phyloP scores from a whole-genome alignment of 2,888 invertebrate species.

The Rhopalosiphum nymphaeae region DNA sequence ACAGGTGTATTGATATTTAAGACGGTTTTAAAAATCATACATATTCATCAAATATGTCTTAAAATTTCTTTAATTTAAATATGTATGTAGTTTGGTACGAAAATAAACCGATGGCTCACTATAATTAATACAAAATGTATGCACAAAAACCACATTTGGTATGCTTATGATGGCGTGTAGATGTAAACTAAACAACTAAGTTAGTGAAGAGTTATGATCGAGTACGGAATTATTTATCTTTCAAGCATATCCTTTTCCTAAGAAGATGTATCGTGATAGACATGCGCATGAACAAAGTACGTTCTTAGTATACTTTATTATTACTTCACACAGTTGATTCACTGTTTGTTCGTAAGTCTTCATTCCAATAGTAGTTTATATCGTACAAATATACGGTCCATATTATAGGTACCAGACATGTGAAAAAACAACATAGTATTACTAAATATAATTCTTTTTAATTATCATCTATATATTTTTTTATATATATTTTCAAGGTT shows the following conservation, averaged over 20 bases:
- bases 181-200: conserved; percentile 7
- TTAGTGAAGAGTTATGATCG: neutral
- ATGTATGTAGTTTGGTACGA: neutral
- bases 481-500: neutral
- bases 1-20: no score
- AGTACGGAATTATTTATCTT: neutral
- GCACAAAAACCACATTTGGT: neutral
- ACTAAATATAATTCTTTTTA: neutral
- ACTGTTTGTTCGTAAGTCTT: neutral
- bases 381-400: neutral
- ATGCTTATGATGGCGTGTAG: neutral
- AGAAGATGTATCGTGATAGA: neutral
- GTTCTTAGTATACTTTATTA: neutral
- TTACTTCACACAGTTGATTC: neutral
- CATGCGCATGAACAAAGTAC: neutral
- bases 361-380: neutral
- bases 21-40: no score
- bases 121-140: neutral
- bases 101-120: neutral
- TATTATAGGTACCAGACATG: neutral
- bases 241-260: neutral
- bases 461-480: neutral
- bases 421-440: neutral
- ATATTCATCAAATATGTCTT: no score
- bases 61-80: no score